Evolutionary conservation across 2,797 vertebrate genomes (phyloP), one percentile per base, ranked within the genome.

Genomic region (Coluber constrictor): DNA sequence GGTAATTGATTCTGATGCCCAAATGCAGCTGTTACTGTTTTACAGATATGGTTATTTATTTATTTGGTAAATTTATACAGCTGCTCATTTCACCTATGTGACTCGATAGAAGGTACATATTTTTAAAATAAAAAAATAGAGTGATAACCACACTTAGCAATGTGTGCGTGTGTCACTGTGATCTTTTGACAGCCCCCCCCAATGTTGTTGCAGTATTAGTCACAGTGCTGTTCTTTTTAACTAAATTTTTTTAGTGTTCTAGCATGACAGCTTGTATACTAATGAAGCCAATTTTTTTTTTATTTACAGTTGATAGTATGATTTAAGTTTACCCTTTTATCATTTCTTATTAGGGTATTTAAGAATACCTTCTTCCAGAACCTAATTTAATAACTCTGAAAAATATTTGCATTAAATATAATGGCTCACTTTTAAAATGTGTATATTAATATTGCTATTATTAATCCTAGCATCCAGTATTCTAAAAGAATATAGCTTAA

Each of bases 331-430:
- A 83, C 10, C 20, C 37, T 83, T 83, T 94, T 94, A 91, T 91
- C 54, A 94, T 94, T 95, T 91, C 95, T 95, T 95, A 89, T 93
- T 92, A 95, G 47, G 59, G 88, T 89, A 16, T 93, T 56, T 59
- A 55, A 70, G 3, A 92, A 6, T 61, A 59, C 90, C 57, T 29
- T 27, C 91, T 70, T 93, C 57, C 93, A 5, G 70, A 54, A 83
- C 90, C 61, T 3, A 57, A 57, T 89, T 10, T 70, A 13, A 93
- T 91, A 92, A 86, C 90, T 95, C 88, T 92, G 51, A 93, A 32
- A 74, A 86, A 47, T 93, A 87, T 61, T 92, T 95, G 94, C 93
- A 86, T 89, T 83, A 96, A 96, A 15, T 94, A 93, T 94, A 90
- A 93, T 91, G 12, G 15, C 0, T 0, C 43, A 43, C 15, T 51